Evolutionary conservation across 2,797 vertebrate species (phyloP), one percentile per base, ranked within the genome.

Genomic region (Heteromormyrus szaboi): DNA sequence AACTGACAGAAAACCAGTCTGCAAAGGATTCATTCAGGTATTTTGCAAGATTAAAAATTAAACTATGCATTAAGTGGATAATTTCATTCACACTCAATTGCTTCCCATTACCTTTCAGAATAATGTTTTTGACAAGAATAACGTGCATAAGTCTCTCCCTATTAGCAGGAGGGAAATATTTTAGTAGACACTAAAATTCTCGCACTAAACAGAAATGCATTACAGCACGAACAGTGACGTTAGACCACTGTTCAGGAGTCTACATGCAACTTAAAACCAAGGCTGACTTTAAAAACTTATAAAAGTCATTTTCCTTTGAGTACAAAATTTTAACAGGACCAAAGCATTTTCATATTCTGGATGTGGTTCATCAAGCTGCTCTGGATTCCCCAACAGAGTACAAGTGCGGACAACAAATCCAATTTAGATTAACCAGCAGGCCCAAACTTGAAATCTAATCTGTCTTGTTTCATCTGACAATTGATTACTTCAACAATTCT

Each of bases 391-490:
- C 84, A 19, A 19, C 84, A 86, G 84, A 54, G 22, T 50, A 11
- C 19, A 22, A 84, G 19, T 68, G 86, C 17, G 9, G 37, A 62
- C 54, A 9, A 44, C 19, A 44, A 87, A 65, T n/a, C 17, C 54
- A 87, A 87, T 22, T 65, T 87, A 48, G 33, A 62, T 62, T 87
- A 62, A 65, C 56, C 41, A 25, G 86, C 17, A 46, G 86, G 56
- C 33, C 22, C 56, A 48, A 87, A 65, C 86, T 65, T 65, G 37
- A n/a, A 62, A 87, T 87, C 86, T 62, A 87, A 87, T 87, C 86
- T 65, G 19, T 37, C 41, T 46, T 14, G 51, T 87, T 65, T 87
- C 37, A 65, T 62, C 86, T 68, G 86, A 87, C 86, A 87, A 87
- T 68, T 65, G 41, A 62, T 87, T 65, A 65, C 54, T 62, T 46